phyloP scores from a whole-genome alignment of 2,797 vertebrate genomes.

The Anolis apletophallus region DNA sequence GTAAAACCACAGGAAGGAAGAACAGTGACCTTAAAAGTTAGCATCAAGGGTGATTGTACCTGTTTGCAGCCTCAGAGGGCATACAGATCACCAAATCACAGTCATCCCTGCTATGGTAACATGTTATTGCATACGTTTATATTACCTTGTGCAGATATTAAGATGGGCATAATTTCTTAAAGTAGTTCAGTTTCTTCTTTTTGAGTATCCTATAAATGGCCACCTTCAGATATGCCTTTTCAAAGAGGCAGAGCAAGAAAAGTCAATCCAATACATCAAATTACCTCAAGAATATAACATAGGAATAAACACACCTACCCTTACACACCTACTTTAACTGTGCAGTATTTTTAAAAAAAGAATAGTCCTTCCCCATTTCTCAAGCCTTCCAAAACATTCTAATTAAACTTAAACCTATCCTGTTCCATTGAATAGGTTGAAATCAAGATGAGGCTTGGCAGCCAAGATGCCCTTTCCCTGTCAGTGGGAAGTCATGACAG shows the following conservation, averaged over 20 bases:
- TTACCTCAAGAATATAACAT: not conserved
- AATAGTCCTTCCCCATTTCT: not conserved
- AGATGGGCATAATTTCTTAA: not conserved
- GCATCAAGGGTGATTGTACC: not conserved
- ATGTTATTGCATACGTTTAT: not conserved
- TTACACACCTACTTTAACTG: conserved; percentile 1
- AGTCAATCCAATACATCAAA: not conserved
- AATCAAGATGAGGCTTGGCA: not conserved
- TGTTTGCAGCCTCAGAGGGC: not conserved
- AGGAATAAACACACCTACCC: conserved; percentile 5
- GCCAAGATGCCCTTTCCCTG: conserved; percentile 31
- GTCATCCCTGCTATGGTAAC: not conserved
- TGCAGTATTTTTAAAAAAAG: not conserved
- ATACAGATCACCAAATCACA: not conserved
- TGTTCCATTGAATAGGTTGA: conserved; percentile 3
- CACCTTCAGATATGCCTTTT: not conserved
- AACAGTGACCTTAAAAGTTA: not conserved
- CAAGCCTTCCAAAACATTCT: not conserved
- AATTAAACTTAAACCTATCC: conserved; percentile 1
- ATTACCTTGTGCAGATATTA: not conserved
- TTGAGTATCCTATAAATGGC: not conserved
- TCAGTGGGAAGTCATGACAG: conserved; percentile 58
- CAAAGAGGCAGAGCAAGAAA: conserved; percentile 14
- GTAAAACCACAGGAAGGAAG: not conserved
- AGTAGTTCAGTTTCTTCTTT: not conserved